Conservation (phyloP, 2,113 vertebrate genomes). For the Patagioenas fasciata region DNA sequence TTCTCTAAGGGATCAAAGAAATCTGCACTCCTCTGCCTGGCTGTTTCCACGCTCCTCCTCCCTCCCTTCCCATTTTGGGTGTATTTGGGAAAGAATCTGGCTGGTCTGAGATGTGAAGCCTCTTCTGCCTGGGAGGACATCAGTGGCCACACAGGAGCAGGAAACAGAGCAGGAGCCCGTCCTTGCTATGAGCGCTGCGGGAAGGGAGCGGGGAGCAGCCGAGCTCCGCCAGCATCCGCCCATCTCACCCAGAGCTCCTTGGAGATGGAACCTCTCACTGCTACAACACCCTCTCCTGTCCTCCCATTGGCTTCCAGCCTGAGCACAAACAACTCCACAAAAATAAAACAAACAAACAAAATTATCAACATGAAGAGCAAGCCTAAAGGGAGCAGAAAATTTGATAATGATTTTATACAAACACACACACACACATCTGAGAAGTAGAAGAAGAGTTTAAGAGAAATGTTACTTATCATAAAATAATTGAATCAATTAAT, state of each 20-base stretch:
- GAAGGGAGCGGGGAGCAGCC: not conserved
- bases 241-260: not conserved
- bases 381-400: not conserved
- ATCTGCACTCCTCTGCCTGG: not conserved
- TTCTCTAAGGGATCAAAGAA: not conserved
- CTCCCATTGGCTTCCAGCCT: not conserved
- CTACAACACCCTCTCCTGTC: not conserved
- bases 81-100: not conserved
- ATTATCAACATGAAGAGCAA: not conserved
- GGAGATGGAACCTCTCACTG: not conserved
- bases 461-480: not conserved
- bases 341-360: not conserved
- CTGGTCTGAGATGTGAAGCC: not conserved
- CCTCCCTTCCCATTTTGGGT: not conserved
- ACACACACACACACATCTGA: not conserved
- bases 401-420: not conserved
- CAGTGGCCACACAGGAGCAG: not conserved
- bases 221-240: not conserved
- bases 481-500: not conserved
- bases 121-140: not conserved
- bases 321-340: not conserved
- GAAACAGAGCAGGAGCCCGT: not conserved
- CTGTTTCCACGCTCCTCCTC: not conserved
- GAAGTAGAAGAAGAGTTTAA: not conserved
- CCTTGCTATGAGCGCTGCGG: rapidly evolving